Percentiles rank a stretch among this genome's conserved stretches.
phyloP scores from a whole-genome alignment of 2,797 vertebrate genomes.

The Cottoperca gobio region DNA sequence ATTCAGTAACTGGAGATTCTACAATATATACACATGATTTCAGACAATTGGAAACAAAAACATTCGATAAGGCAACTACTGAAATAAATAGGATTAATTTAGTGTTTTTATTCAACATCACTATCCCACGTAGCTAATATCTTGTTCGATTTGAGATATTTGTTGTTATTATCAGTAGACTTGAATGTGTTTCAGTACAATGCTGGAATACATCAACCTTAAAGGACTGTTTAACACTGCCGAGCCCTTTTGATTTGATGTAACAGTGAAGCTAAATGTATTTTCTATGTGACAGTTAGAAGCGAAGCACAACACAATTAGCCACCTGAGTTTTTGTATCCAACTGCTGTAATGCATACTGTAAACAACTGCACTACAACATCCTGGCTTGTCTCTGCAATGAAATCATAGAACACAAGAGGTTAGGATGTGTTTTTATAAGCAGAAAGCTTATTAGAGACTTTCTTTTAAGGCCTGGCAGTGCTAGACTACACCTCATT shows the following conservation, averaged over 20 bases:
- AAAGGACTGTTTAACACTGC: constrained; percentile 12
- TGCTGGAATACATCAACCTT: constrained; percentile 8
- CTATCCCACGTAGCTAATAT: not conserved
- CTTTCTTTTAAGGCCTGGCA: constrained; percentile 18
- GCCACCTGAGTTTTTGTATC: constrained; percentile 52
- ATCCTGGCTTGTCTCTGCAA: constrained; percentile 18
- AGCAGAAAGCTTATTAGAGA: constrained; percentile 10
- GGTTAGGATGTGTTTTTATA: constrained; percentile 20
- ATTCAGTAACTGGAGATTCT: constrained; percentile 23
- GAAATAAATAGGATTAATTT: constrained; percentile 61
- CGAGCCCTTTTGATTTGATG: constrained; percentile 12
- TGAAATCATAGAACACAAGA: constrained; percentile 33
- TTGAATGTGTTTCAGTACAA: not conserved
- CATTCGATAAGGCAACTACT: constrained; percentile 16
- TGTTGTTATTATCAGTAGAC: constrained; percentile 10
- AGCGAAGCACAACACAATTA: constrained; percentile 10
- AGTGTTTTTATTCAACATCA: constrained; percentile 56
- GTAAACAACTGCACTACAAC: constrained; percentile 18
- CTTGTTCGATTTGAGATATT: constrained; percentile 6
- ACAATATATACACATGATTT: constrained; percentile 45
- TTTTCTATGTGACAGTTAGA: constrained; percentile 25
- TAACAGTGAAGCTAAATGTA: constrained; percentile 34
- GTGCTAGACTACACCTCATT: constrained; percentile 12
- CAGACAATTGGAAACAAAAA: constrained; percentile 34
- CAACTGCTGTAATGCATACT: not conserved